Conservation (phyloP, 2,888 invertebrate genomes). For the Hypomecis punctinalis region DNA sequence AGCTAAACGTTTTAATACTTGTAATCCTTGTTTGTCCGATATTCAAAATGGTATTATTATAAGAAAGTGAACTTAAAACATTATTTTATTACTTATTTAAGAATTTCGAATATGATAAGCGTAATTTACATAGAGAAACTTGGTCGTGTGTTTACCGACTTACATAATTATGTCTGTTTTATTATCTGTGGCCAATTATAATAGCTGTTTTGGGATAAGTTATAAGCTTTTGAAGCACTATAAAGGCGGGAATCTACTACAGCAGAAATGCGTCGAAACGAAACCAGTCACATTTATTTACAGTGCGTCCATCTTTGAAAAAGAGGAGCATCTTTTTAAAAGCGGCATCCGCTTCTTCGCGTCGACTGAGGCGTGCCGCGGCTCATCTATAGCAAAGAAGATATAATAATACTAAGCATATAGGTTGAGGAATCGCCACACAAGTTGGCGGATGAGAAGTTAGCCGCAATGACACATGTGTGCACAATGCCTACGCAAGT, state of each 20-base stretch:
- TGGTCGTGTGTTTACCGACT: slow-evolving; percentile 27
- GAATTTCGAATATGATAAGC: slow-evolving; percentile 28
- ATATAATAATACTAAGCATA: no score
- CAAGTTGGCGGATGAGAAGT: no score
- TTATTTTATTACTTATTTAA: slow-evolving; percentile 34
- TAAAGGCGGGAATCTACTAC: neutral
- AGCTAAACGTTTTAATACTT: slow-evolving; percentile 5
- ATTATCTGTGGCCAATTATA: slow-evolving; percentile 47
- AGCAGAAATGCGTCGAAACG: no score
- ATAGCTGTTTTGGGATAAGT: slow-evolving; percentile 28
- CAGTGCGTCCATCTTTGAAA: no score
- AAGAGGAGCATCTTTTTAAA: no score
- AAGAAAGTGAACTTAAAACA: slow-evolving; percentile 36
- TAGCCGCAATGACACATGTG: no score
- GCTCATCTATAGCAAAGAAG: no score
- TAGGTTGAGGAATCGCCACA: no score
- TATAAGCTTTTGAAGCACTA: slow-evolving; percentile 18
- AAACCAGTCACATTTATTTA: no score
- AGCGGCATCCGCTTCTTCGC: no score
- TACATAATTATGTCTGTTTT: slow-evolving; percentile 44
- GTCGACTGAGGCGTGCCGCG: no score
- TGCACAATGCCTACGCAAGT: no score
- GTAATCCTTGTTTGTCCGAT: slow-evolving; percentile 29
- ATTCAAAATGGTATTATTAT: slow-evolving; percentile 27
- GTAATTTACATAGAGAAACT: slow-evolving; percentile 42